These are phyloP conservation scores for Drosophila ironensis DNA, from an alignment of 1,140 invertebrate genomes.

Conservation along the genomic window DNA sequence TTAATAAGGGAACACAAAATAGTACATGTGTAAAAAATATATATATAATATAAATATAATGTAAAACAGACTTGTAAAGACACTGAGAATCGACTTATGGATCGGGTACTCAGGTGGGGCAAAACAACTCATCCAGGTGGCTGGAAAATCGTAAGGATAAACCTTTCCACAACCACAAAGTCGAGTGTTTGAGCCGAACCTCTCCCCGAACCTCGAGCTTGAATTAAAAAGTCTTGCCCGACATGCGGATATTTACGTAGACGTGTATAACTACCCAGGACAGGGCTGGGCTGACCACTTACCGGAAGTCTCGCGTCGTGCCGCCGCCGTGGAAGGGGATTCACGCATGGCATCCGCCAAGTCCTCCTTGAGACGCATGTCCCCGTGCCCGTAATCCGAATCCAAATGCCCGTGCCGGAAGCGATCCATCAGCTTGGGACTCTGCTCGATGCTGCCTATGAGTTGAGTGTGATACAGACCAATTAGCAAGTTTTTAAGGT, in stretches of 20 bases:
- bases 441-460: conserved; percentile 91
- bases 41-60: conserved; percentile 1
- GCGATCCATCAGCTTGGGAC: conserved; percentile 89
- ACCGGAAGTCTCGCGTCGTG: conserved; percentile 85
- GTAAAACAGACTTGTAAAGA: conserved; percentile 15
- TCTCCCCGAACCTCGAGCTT: neutral
- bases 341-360: conserved; percentile 97
- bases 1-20: neutral
- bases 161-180: neutral
- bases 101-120: neutral
- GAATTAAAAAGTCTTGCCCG: conserved; percentile 14
- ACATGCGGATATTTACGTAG: conserved; percentile 10
- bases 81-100: conserved; percentile 7
- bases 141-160: neutral
- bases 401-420: conserved; percentile 80
- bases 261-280: conserved; percentile 1
- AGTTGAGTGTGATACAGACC: too few relatives aligned
- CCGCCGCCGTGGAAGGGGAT: conserved; percentile 84
- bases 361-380: conserved; percentile 93
- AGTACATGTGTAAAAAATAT: neutral
- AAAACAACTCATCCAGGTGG: neutral
- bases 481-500: too few relatives aligned
- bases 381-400: conserved; percentile 83
- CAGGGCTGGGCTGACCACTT: conserved; percentile 56
- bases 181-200: too few relatives aligned